A percentile compares a stretch with the other conserved stretches of the same genome.
Evolutionary conservation across 2,797 vertebrate species (phyloP).

Genomic region (Stomatorhinus walkeri): DNA sequence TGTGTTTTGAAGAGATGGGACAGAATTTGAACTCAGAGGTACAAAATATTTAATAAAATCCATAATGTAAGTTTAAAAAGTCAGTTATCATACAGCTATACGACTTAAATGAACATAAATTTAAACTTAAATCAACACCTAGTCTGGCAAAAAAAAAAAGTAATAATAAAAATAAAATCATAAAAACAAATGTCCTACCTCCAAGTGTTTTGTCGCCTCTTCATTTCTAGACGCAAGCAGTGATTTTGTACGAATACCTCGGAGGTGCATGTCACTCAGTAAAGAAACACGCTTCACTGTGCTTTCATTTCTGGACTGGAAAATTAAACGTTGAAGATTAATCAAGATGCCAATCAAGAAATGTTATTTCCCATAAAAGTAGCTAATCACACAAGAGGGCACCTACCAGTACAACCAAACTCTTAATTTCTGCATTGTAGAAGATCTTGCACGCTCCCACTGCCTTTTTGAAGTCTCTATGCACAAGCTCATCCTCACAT

Average conservation of each 20-base stretch:
- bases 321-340: not conserved
- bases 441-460: constrained; percentile 85
- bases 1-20: not conserved
- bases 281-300: constrained; percentile 85
- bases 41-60: not conserved
- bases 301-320: constrained; percentile 85
- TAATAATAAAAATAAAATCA: not conserved
- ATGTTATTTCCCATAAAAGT: not conserved
- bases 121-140: not conserved
- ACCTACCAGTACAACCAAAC: constrained; percentile 88
- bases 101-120: not conserved
- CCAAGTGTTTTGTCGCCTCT: constrained; percentile 91
- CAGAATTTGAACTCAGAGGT: not conserved
- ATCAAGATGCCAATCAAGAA: not conserved
- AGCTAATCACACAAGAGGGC: not conserved
- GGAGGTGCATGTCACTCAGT: constrained; percentile 99
- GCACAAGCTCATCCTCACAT: constrained; percentile 92
- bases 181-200: constrained; percentile 58
- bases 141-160: not conserved
- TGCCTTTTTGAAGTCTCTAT: constrained; percentile 97
- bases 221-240: constrained; percentile 89
- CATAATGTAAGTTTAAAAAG: not conserved
- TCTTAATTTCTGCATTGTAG: constrained; percentile 86
- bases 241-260: constrained; percentile 92
- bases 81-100: not conserved